Base-by-base conservation (phyloP, 2,888 invertebrate species). In the Tipula confusa region DNA sequence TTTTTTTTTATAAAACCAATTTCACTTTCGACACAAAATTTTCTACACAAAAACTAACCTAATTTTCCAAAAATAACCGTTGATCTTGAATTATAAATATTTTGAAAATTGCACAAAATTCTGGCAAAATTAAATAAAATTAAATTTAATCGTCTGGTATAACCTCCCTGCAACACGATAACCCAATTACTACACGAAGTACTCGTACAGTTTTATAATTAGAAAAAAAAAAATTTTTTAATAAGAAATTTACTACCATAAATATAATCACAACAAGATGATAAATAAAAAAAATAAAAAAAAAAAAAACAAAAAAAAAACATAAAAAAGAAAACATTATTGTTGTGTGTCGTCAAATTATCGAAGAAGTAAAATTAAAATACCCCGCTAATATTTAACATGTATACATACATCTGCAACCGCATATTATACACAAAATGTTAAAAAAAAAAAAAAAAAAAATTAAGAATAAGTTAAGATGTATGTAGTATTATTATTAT, bases 381-480 rank as follows among this genome's bases (percentile, higher is more conserved):
- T 64, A 64, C 64, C 64, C 64, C 64, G 64, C 64, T 64, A 64
- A 24, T 64, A 64, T 64, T 64, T 64, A 64, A 64, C 64, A 64
- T 64, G 64, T 64, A 64, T 64, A 64, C 18, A 64, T 24, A 64
- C 24, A 64, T 64, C 64, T 64, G 64, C 24, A 64, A 64, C 24
- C 64, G n/a, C n/a, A n/a, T n/a, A n/a, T n/a, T n/a, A 64, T 24
- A 64, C 64, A 64, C 64, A 64, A 64, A 18, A 64, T 24, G n/a
- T n/a, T n/a, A 64, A 64, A 18, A 64, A 64, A 18, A 43, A 43
- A 43, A 43, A n/a, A 64, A 64, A 18, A 64, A 24, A 24, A 64
- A 64, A 64, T 64, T 64, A 64, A 64, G 64, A 64, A 64, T 64
- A 64, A 64, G 64, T 64, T 64, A 64, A 64, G 64, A 24, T 64